Evolutionary conservation across 2,113 vertebrate species (phyloP).

Genomic region (Mugil cephalus): DNA sequence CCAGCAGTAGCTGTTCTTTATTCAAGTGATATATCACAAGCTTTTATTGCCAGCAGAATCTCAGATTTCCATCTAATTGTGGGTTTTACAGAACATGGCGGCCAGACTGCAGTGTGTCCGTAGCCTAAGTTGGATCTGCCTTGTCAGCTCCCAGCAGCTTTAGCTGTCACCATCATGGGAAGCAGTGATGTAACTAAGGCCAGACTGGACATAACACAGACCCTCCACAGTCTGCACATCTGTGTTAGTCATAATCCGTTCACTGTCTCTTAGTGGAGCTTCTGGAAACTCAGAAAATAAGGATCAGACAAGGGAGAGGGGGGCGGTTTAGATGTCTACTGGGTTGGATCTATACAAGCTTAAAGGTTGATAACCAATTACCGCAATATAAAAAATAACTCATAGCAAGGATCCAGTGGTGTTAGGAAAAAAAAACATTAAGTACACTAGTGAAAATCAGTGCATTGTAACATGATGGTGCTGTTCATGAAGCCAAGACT

Average conservation of each 20-base stretch:
- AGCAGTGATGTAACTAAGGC: slow-evolving; percentile 15
- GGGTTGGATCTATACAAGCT: no score
- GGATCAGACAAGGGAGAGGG: not conserved
- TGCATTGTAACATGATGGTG: no score
- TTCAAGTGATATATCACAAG: not conserved
- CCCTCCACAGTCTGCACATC: not conserved
- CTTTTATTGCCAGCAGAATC: not conserved
- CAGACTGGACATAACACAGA: not conserved
- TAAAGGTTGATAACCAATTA: no score
- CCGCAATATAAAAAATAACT: no score
- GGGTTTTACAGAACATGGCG: slow-evolving; percentile 6
- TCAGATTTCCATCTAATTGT: not conserved
- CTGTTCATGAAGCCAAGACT: no score
- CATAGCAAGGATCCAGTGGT: no score
- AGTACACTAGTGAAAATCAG: no score
- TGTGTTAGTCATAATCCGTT: slow-evolving; percentile 4
- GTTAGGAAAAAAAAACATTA: no score
- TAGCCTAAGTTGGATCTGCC: slow-evolving; percentile 25
- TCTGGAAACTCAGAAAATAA: not conserved
- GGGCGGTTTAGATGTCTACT: no score
- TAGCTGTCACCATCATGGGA: slow-evolving; percentile 34
- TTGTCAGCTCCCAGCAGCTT: slow-evolving; percentile 31
- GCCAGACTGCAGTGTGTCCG: not conserved
- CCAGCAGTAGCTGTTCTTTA: not conserved
- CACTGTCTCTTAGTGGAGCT: not conserved